Conservation (phyloP, 2,113 vertebrate species). For the Pseudopodoces humilis region DNA sequence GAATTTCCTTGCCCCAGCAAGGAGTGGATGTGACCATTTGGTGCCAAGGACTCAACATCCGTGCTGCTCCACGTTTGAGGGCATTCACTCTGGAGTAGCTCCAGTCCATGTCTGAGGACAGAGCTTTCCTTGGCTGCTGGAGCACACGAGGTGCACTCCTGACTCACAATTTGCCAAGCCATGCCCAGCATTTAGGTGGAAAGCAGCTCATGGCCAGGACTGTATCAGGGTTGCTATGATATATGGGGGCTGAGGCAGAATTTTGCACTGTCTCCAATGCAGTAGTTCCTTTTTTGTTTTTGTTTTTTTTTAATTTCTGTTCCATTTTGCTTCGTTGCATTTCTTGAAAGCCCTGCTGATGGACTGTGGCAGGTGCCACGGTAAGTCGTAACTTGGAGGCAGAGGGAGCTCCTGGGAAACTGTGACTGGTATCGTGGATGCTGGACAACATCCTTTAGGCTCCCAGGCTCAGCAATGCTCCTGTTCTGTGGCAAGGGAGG, state of each 20-base stretch:
- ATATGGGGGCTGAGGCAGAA: neutral
- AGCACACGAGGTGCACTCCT: neutral
- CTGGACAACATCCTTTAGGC: neutral
- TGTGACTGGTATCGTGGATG: neutral
- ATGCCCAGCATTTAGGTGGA: neutral
- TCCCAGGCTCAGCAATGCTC: neutral
- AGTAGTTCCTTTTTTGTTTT: neutral
- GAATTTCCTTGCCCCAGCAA: neutral
- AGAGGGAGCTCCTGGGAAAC: neutral
- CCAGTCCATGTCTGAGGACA: neutral
- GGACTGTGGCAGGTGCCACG: neutral
- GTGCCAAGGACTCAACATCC: neutral
- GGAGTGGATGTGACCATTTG: neutral
- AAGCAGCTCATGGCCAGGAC: neutral
- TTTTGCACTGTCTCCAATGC: neutral
- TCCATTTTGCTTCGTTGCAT: neutral
- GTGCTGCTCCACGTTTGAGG: neutral
- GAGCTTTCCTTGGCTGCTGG: neutral
- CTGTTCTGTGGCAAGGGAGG: neutral
- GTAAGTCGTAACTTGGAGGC: neutral
- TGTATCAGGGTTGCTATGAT: neutral
- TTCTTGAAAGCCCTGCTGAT: neutral
- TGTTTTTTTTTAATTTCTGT: neutral
- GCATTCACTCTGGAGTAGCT: neutral
- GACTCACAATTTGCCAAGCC: neutral